Conservation (phyloP, 92 coral and sea anemone genomes). For the Parazoanthus darwini region DNA sequence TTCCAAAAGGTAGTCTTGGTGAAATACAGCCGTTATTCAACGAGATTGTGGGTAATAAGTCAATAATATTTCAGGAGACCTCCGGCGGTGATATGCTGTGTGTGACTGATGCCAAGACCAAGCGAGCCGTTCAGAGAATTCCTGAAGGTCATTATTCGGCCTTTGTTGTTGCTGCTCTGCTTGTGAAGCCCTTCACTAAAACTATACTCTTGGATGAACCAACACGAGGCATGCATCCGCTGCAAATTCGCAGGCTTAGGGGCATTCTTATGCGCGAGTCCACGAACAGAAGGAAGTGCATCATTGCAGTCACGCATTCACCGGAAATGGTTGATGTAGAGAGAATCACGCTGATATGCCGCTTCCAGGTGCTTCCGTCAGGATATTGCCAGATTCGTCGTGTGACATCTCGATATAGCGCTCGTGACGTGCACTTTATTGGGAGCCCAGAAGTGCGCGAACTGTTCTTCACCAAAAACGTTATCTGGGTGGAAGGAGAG, state of each 20-base stretch:
- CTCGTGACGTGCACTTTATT: slow-evolving; percentile 84
- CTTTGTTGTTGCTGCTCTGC: slow-evolving; percentile 78
- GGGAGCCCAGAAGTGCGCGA: slow-evolving; percentile 89
- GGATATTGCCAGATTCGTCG: slow-evolving; percentile 86
- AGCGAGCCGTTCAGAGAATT: slow-evolving; percentile 60
- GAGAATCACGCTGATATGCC: slow-evolving; percentile 79
- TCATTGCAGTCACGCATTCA: slow-evolving; percentile 80
- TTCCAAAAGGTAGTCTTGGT: slow-evolving; percentile 53
- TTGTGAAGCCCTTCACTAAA: slow-evolving; percentile 67
- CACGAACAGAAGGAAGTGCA: slow-evolving; percentile 71
- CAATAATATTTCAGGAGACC: slow-evolving; percentile 63
- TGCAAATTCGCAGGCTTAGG: slow-evolving; percentile 82
- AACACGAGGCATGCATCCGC: slow-evolving; percentile 94
- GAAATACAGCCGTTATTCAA: slow-evolving; percentile 71
- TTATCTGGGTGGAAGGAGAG: slow-evolving; percentile 95
- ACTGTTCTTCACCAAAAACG: slow-evolving; percentile 82
- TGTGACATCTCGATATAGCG: slow-evolving; percentile 73
- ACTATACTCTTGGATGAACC: slow-evolving; percentile 88
- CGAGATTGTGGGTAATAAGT: slow-evolving; percentile 79
- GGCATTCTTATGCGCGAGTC: slow-evolving; percentile 90
- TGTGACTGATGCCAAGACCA: slow-evolving; percentile 53
- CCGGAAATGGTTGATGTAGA: slow-evolving; percentile 89
- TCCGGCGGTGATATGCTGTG: slow-evolving; percentile 27
- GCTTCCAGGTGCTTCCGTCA: slow-evolving; percentile 82
- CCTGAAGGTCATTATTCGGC: slow-evolving; percentile 90